Base-by-base conservation (phyloP, 2,797 vertebrate genomes). In the Masticophis lateralis region DNA sequence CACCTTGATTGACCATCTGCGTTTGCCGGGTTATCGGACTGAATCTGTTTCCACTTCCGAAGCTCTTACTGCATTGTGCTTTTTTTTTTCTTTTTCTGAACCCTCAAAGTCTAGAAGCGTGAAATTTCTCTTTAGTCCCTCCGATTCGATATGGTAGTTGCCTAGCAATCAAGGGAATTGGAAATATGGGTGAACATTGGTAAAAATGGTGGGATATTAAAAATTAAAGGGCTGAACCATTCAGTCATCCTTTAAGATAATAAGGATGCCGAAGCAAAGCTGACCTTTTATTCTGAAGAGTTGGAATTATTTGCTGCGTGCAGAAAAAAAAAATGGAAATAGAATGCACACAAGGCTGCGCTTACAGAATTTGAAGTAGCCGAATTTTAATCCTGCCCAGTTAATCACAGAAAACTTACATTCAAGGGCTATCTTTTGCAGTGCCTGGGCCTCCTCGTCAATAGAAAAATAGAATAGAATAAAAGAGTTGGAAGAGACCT, bases 101-200 rank as follows among this genome's bases (percentile, higher is more conserved):
- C 95, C 96, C 25, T 57, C 53, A 94, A 96, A 97, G 96, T 97
- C 96, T 95, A 96, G 96, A 93, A 97, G 97, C 92, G 7, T 97
- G 97, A 97, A 97, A 98, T 98, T 97, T 97, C 96, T 94, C 97
- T 97, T 97, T 97, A 97, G 97, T 97, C 96, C 97, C 97, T 95
- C 96, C 94, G 94, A 97, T 98, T 98, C 98, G 97, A 97, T 97
- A 97, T 94, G 92, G 95, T 94, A 91, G 93, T 91, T 96, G 94
- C 96, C 92, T 92, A 96, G 97, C 97, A 97, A 97, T 97, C 95
- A 96, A 94, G 96, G 95, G 97, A 97, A 97, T 97, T 96, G 97
- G 97, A 95, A 97, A 94, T 95, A 94, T 97, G 96, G 95, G 86
- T 28, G 79, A 95, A 96, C 96, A 94, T 93, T 96, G 94, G 97